These are phyloP conservation scores for Sussaba pulchella DNA, from an alignment of 2,888 invertebrate species.

Conservation along the genomic window DNA sequence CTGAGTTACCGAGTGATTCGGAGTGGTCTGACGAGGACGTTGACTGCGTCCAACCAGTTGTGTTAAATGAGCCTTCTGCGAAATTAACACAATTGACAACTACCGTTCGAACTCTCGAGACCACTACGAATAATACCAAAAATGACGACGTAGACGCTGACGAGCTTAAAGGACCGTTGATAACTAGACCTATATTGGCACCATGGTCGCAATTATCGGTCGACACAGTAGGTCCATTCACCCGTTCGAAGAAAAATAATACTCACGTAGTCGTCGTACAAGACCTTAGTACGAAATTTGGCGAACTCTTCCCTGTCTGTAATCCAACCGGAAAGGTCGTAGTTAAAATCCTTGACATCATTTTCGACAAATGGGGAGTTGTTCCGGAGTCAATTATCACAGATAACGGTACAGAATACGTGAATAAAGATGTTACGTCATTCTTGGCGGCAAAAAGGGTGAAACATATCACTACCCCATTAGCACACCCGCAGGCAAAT, in stretches of 20 bases:
- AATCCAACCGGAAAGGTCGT: slow-evolving; percentile 39
- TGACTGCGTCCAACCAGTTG: background rate
- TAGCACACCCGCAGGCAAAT: slow-evolving; percentile 23
- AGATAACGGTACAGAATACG: slow-evolving; percentile 42
- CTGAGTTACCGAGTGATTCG: background rate
- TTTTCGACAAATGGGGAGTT: slow-evolving; percentile 47
- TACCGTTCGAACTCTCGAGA: background rate
- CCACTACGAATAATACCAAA: background rate
- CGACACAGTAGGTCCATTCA: no score
- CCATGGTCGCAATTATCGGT: no score
- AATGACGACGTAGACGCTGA: background rate
- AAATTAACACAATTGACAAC: slow-evolving; percentile 2
- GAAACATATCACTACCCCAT: slow-evolving; percentile 17
- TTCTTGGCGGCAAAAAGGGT: slow-evolving; percentile 22
- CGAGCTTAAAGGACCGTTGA: no score
- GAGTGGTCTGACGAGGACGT: slow-evolving; percentile 20
- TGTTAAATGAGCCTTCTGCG: background rate
- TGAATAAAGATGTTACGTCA: slow-evolving; percentile 41
- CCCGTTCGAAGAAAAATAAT: no score
- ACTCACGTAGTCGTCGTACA: background rate
- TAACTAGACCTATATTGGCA: no score
- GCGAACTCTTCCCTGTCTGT: slow-evolving; percentile 41
- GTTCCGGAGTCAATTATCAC: slow-evolving; percentile 34
- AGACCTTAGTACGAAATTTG: slow-evolving; percentile 45
- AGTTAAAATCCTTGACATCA: slow-evolving; percentile 20